Evolutionary conservation across 2,113 vertebrate species (phyloP).

Genomic region (Phocoena sinus): DNA sequence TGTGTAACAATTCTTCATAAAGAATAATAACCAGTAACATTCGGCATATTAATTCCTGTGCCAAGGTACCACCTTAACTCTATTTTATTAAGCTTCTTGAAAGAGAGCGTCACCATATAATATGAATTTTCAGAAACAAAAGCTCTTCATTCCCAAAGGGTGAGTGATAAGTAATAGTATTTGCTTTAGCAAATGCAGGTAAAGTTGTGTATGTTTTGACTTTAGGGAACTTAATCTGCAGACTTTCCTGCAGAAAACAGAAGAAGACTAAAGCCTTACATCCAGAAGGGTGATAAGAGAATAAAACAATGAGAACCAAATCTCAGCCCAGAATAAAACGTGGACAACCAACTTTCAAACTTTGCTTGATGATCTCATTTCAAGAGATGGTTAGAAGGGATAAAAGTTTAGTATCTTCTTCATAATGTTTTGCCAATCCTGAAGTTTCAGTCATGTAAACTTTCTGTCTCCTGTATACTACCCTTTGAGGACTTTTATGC

Average conservation of each 20-base stretch:
- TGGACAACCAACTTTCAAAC: background rate
- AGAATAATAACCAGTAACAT: background rate
- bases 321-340: background rate
- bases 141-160: background rate
- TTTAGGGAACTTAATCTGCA: background rate
- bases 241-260: background rate
- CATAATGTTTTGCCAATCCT: background rate
- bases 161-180: background rate
- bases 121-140: background rate
- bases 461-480: background rate
- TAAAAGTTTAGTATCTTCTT: background rate
- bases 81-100: background rate
- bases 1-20: background rate
- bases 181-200: background rate
- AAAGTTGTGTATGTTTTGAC: background rate
- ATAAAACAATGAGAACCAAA: background rate
- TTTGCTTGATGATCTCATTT: background rate
- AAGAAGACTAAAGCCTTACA: background rate
- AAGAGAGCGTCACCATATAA: background rate
- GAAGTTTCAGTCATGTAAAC: background rate
- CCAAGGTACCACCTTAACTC: background rate
- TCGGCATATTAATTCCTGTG: background rate
- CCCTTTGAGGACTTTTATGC: background rate
- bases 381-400: background rate
- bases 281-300: background rate